phyloP scores from a whole-genome alignment of 2,797 vertebrate species.

The Monodelphis domestica region DNA sequence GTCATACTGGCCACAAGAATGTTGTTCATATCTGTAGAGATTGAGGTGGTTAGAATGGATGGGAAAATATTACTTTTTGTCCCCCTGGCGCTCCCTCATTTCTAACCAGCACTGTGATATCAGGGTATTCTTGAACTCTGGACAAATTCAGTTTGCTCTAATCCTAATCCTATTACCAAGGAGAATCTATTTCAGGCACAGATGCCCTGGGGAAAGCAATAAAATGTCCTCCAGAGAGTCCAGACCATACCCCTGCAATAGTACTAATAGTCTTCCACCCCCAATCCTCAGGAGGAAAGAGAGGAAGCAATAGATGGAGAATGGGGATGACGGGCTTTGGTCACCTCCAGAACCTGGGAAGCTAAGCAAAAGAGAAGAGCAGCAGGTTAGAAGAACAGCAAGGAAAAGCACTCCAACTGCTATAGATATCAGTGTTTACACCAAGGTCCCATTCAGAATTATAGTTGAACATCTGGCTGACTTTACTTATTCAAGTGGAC shows the following conservation, averaged over 20 bases:
- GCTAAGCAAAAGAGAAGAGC: not conserved
- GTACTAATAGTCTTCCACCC: not conserved
- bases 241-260: not conserved
- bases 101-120: not conserved
- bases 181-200: not conserved
- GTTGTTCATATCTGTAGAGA: not conserved
- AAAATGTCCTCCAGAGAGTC: not conserved
- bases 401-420: not conserved
- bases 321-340: not conserved
- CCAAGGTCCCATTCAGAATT: not conserved
- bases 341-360: not conserved
- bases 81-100: not conserved
- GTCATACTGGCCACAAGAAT: not conserved
- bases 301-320: not conserved
- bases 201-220: not conserved
- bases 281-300: not conserved
- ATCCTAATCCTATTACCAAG: not conserved
- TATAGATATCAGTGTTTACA: not conserved
- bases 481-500: not conserved
- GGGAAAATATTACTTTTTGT: not conserved
- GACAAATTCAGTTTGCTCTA: not conserved
- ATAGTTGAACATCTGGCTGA: not conserved
- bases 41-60: not conserved
- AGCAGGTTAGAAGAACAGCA: not conserved
- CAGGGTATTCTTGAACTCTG: not conserved